phyloP scores from a whole-genome alignment of 2,888 invertebrate genomes.

The Idaea biselata region DNA sequence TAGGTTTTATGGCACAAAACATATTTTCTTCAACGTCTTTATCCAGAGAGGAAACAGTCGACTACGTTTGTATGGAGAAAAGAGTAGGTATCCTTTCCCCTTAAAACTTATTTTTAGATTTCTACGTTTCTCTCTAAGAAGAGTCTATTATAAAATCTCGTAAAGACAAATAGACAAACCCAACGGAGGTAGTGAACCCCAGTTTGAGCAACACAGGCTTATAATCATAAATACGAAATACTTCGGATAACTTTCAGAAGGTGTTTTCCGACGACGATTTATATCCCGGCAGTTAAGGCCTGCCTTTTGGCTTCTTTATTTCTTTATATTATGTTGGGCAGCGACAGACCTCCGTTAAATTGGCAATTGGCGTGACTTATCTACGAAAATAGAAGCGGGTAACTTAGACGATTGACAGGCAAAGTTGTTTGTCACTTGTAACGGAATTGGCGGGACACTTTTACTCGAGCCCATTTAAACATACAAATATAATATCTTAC shows the following conservation, averaged over 20 bases:
- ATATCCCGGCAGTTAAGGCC: not conserved
- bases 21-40: too few species aligned
- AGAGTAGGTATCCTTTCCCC: too few species aligned
- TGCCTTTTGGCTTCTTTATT: not conserved
- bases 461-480: too few species aligned
- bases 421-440: not conserved
- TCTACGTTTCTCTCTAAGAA: not conserved
- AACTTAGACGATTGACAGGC: not conserved
- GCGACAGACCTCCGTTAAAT: conserved; percentile 2
- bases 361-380: conserved; percentile 3
- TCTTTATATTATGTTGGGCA: not conserved
- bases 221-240: not conserved
- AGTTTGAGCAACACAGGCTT: not conserved
- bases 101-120: too few species aligned
- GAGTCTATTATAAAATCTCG: not conserved
- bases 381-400: not conserved
- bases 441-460: not conserved
- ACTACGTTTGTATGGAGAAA: too few species aligned
- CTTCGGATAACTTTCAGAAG: not conserved
- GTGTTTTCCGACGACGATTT: not conserved
- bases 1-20: too few species aligned
- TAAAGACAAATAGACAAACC: not conserved
- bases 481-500: not conserved
- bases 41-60: too few species aligned
- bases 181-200: not conserved